Evolutionary conservation across 2,113 vertebrate genomes (phyloP).

Genomic region (Equus quagga): DNA sequence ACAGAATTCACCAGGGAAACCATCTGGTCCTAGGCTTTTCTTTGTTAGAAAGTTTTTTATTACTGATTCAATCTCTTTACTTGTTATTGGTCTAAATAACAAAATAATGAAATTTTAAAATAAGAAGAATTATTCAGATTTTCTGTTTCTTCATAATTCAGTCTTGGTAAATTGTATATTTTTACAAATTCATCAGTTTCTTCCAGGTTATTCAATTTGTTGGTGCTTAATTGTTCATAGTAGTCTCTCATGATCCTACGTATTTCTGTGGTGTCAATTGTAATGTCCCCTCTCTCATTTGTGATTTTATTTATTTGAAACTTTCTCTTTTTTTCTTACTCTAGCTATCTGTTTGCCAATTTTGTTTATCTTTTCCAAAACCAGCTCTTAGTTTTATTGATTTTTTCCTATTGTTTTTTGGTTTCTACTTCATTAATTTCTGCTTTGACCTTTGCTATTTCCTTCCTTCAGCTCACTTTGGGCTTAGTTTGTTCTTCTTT

Average conservation of each 20-base stretch:
- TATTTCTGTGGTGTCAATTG: background rate
- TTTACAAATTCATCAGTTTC: background rate
- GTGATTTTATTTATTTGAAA: background rate
- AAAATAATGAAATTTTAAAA: too few relatives aligned
- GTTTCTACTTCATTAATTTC: background rate
- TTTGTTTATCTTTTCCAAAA: background rate
- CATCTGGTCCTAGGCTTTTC: background rate
- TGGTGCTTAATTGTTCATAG: background rate
- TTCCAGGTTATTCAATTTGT: background rate
- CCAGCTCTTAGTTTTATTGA: slow-evolving; percentile 14
- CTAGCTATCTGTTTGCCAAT: background rate
- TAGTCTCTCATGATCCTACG: background rate
- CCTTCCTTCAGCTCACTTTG: background rate
- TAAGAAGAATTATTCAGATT: background rate
- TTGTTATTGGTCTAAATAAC: background rate
- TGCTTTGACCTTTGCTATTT: background rate
- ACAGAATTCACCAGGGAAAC: background rate
- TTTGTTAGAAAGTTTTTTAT: background rate
- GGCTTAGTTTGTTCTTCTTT: background rate
- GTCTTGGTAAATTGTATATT: background rate
- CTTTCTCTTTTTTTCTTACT: background rate
- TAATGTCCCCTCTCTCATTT: background rate
- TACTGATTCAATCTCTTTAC: background rate
- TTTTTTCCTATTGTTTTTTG: background rate
- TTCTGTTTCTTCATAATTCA: background rate